Percentiles rank a stretch among this genome's conserved stretches.
Conservation (phyloP, 2,113 vertebrate genomes). For the Grammomys surdaster region DNA sequence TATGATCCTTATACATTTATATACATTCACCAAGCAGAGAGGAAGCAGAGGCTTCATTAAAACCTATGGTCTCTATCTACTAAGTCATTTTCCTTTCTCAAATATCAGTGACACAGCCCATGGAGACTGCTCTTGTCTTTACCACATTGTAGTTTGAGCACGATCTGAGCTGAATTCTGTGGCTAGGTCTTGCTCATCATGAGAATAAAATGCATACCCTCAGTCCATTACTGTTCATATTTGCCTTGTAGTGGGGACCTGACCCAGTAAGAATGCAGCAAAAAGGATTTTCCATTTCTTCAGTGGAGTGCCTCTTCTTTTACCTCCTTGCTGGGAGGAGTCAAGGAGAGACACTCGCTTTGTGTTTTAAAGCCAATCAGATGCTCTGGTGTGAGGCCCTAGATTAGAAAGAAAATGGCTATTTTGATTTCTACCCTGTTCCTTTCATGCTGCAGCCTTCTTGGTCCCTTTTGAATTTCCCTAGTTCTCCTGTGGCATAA, state of each 20-base stretch:
- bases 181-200: background rate
- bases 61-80: background rate
- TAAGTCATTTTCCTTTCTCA: background rate
- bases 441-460: conserved; percentile 63
- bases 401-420: conserved; percentile 77
- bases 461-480: conserved; percentile 67
- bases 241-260: background rate
- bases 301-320: background rate
- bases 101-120: background rate
- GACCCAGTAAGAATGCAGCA: background rate
- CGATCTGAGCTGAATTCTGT: background rate
- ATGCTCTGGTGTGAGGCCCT: conserved; percentile 41
- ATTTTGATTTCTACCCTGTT: conserved; percentile 75
- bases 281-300: conserved; percentile 20
- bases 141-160: background rate
- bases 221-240: background rate
- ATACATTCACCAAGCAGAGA: background rate
- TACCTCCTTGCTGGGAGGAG: background rate
- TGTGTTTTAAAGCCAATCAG: conserved; percentile 45
- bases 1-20: background rate
- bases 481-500: conserved; percentile 78
- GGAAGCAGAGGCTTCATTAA: background rate
- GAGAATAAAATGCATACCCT: background rate
- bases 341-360: background rate
- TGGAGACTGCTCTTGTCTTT: background rate